phyloP scores from a whole-genome alignment of 2,797 vertebrate genomes.

The Petrocephalus schoutedeni region DNA sequence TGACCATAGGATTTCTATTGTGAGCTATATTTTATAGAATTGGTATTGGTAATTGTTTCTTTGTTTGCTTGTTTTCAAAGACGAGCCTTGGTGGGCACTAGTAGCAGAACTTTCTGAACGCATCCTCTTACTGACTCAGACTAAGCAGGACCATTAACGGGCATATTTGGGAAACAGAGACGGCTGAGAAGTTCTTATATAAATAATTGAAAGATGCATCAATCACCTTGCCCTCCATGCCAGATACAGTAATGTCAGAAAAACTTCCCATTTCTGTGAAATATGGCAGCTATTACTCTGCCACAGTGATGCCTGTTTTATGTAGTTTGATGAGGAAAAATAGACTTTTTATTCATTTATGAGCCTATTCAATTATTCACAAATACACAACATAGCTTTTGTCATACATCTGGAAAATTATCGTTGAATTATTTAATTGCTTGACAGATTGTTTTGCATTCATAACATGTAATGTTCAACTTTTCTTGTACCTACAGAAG shows the following conservation, averaged over 20 bases:
- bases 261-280: not conserved
- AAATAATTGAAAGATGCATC: slow-evolving; percentile 1
- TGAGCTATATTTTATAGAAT: not conserved
- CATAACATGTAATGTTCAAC: not conserved
- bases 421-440: not conserved
- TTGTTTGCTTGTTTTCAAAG: not conserved
- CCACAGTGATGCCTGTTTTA: not conserved
- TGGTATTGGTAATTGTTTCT: not conserved
- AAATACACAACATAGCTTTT: not conserved
- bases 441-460: not conserved
- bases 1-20: not conserved
- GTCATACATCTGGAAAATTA: not conserved
- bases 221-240: not conserved
- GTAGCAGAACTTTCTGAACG: too few species aligned
- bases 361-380: not conserved
- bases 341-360: not conserved
- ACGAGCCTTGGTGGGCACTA: not conserved
- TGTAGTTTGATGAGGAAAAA: not conserved
- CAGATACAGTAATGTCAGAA: not conserved
- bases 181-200: not conserved
- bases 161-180: not conserved
- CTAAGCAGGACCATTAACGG: not conserved
- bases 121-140: not conserved
- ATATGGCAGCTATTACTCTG: not conserved
- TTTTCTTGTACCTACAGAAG: not conserved